Base-by-base conservation (phyloP, 1,140 invertebrate genomes). In the Solenopsis invicta region DNA sequence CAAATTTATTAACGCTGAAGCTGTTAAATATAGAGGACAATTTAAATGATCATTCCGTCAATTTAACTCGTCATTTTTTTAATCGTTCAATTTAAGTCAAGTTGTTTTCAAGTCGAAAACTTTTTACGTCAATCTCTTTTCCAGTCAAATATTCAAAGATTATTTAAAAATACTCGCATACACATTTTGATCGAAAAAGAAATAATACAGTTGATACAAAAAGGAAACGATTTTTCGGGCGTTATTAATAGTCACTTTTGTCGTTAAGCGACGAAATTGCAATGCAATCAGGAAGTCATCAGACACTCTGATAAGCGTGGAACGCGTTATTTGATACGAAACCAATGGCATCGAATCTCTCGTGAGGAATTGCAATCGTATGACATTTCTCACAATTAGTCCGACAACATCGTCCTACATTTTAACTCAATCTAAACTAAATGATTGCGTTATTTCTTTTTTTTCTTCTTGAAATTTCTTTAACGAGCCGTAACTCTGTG, bases 211-310 rank as follows among this genome's bases (percentile, higher is more conserved):
- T 29, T 59, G 21, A 59, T 56, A n/a, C 45, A 56, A 56, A 2
- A 45, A 2, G 37, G 2, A 24, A 13, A 45, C 37, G 61, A 54
- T 81, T 81, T 69, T 59, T 81, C 50, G 29, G 2, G 10, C 64
- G 34, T 4, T 45, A 56, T 67, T 29, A 37, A 81, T 59, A 81
- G 66, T 29, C 16, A 45, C 52, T 45, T 56, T 41, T 52, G 64
- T 71, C 48, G 64, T 81, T 45, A 45, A 18, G 64, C 64, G 52
- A 45, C 64, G 64, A 81, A 81, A 81, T 45, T 71, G 78, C 78
- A 71, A 59, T 50, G 64, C 50, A 81, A 81, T 81, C 78, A 71
- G 64, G 50, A 81, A 81, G 78, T 81, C 50, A 81, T 81, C 78
- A 71, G 66, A 71, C 34, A 69, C 34, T 21, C 37, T 41, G 78